A percentile compares a stretch with the other conserved stretches of the same genome.
These are phyloP conservation scores for Sebastes wilsoni DNA, from an alignment of 2,797 vertebrate genomes.

Conservation along the genomic window DNA sequence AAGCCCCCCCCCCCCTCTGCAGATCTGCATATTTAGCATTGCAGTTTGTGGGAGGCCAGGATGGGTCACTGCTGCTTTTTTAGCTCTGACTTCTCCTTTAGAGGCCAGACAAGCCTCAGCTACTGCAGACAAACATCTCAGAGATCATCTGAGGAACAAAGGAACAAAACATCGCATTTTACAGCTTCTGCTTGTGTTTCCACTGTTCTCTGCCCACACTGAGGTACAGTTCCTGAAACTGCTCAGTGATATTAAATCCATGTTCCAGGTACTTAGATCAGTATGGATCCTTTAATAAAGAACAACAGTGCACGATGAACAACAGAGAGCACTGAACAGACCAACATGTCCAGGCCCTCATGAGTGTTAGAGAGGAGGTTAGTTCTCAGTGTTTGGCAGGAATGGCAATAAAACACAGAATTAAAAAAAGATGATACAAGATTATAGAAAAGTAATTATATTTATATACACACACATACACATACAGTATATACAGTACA, in stretches of 20 bases:
- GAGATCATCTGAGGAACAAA: no score
- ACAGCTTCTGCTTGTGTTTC: neutral
- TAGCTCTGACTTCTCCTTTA: neutral
- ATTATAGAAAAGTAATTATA: no score
- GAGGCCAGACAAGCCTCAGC: neutral
- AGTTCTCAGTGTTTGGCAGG: no score
- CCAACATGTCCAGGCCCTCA: no score
- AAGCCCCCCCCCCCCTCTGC: neutral
- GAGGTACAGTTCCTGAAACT: neutral
- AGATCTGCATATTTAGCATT: slow-evolving; percentile 18
- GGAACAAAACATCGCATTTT: neutral
- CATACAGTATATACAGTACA: no score
- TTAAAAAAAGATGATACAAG: no score
- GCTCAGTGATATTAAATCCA: neutral
- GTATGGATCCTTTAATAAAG: no score
- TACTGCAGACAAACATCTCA: slow-evolving; percentile 1
- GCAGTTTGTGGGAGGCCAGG: neutral
- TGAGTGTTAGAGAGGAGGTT: no score
- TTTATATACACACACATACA: no score
- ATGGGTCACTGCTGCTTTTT: slow-evolving; percentile 11
- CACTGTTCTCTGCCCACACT: neutral
- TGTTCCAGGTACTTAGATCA: neutral
- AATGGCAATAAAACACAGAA: no score
- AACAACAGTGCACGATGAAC: no score
- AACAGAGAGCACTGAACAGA: no score